These are phyloP conservation scores for Hesperia comma DNA, from an alignment of 2,888 invertebrate genomes.

Conservation along the genomic window DNA sequence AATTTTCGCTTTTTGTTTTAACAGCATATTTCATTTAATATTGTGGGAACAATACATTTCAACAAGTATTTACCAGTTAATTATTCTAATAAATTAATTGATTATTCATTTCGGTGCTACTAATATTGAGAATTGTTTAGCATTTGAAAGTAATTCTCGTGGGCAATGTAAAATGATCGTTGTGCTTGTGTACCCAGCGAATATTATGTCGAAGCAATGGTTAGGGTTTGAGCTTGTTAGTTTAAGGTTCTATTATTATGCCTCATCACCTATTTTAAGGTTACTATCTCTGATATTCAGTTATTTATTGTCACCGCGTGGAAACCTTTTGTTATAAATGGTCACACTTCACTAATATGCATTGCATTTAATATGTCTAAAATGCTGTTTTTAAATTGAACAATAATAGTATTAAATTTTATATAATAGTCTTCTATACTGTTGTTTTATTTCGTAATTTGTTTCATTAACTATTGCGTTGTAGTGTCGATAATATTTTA, in stretches of 20 bases:
- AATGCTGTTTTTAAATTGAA: constrained; percentile 60
- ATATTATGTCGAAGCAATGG: constrained; percentile 4
- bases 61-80: no score
- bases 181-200: not conserved
- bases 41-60: no score
- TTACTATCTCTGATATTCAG: constrained; percentile 35
- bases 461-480: not conserved
- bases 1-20: no score
- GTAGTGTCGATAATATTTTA: no score
- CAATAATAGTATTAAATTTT: constrained; percentile 75
- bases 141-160: no score
- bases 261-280: constrained; percentile 16
- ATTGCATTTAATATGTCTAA: constrained; percentile 51
- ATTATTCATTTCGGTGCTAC: no score
- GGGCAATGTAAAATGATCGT: no score
- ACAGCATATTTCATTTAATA: no score
- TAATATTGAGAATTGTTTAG: no score
- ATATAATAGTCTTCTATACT: constrained; percentile 28
- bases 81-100: no score
- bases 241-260: not conserved
- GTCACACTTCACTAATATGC: constrained; percentile 45
- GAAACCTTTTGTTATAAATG: constrained; percentile 47
- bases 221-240: constrained; percentile 6
- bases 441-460: constrained; percentile 15
- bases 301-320: constrained; percentile 41